Percentiles rank a stretch among this genome's conserved stretches.
These are phyloP conservation scores for Babylonia areolata DNA, from an alignment of 1,140 invertebrate species.

Conservation along the genomic window DNA sequence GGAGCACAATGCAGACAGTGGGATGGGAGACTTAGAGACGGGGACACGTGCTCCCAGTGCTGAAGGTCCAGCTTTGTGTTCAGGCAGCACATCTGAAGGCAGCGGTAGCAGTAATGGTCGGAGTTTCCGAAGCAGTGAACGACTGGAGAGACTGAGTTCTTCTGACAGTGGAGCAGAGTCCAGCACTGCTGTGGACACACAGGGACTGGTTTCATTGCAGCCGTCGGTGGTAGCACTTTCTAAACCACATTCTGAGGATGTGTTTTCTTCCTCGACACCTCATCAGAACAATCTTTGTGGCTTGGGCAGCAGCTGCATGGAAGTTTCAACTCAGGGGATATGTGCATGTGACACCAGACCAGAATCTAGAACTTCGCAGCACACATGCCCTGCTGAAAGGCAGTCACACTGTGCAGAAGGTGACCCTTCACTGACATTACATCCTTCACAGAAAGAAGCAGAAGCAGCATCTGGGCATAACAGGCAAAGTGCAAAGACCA, in stretches of 20 bases:
- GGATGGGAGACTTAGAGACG: conserved; percentile 2
- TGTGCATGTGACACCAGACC: background rate
- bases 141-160: background rate
- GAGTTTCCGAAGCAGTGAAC: background rate
- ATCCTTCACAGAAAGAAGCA: background rate
- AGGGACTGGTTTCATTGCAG: background rate
- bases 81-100: background rate
- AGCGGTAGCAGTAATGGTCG: background rate
- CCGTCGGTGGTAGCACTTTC: background rate
- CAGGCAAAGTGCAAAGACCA: background rate
- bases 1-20: conserved; percentile 33
- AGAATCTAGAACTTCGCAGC: background rate
- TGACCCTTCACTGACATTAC: background rate
- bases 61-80: background rate
- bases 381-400: background rate
- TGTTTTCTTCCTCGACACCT: background rate
- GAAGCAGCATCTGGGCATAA: background rate
- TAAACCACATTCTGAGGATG: background rate
- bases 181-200: background rate
- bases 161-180: conserved; percentile 32
- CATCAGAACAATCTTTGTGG: background rate
- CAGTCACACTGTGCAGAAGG: background rate
- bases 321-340: too few species aligned
- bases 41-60: background rate
- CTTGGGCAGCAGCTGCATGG: background rate